These are phyloP conservation scores for Ictalurus punctatus DNA, from an alignment of 2,113 vertebrate species.

Conservation along the genomic window DNA sequence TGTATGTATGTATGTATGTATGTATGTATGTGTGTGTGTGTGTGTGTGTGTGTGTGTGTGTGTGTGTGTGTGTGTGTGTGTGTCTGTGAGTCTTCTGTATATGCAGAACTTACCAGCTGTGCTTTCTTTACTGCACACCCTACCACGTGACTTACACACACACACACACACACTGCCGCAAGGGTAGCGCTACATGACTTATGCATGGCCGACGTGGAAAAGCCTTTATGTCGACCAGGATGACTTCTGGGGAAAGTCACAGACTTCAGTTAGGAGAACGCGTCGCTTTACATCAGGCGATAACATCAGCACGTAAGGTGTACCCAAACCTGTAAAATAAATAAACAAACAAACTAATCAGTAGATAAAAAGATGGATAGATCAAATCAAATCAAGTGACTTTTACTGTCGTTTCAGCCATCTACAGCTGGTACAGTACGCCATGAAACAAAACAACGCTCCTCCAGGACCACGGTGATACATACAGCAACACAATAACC, in stretches of 20 bases:
- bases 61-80: neutral
- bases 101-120: conserved; percentile 43
- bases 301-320: neutral
- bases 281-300: neutral
- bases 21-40: neutral
- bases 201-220: conserved; percentile 19
- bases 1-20: too few species aligned
- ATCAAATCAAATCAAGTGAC: too few species aligned
- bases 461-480: too few species aligned
- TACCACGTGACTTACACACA: conserved; percentile 31
- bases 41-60: too few species aligned
- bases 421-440: too few species aligned
- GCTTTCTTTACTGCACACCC: conserved; percentile 30
- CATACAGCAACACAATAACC: too few species aligned
- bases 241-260: conserved; percentile 28
- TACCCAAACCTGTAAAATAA: neutral
- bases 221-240: conserved; percentile 2
- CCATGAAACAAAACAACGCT: too few species aligned
- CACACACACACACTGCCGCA: conserved; percentile 20
- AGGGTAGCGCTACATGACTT: conserved; percentile 36
- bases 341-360: neutral
- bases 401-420: too few species aligned
- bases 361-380: too few species aligned
- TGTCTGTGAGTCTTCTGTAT: conserved; percentile 39
- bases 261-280: neutral